Evolutionary conservation across 2,888 invertebrate genomes (phyloP).

Genomic region (Anorthoa munda): DNA sequence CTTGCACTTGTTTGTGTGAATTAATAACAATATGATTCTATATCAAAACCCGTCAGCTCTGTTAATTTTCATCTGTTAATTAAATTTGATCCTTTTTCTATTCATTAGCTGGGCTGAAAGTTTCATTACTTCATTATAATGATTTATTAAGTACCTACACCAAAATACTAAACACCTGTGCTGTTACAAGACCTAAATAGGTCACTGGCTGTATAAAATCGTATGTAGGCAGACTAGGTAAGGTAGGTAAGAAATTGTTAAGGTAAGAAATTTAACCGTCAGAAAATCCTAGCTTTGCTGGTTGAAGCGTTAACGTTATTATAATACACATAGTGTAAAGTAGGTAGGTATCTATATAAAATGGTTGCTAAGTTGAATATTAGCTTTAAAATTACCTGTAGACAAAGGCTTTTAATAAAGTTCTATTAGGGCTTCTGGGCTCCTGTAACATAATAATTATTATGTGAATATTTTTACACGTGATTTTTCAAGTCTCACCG

Average conservation of each 20-base stretch:
- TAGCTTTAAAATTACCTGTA: slow-evolving; percentile 42
- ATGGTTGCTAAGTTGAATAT: slow-evolving; percentile 47
- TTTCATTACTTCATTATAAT: not conserved
- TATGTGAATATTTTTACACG: not conserved
- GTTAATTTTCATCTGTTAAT: too few species aligned
- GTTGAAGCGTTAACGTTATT: slow-evolving; percentile 41
- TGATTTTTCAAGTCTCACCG: not conserved
- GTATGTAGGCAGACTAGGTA: slow-evolving; percentile 26
- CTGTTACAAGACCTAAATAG: slow-evolving; percentile 31
- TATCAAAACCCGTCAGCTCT: not conserved
- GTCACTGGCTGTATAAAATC: slow-evolving; percentile 28
- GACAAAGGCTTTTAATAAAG: slow-evolving; percentile 36
- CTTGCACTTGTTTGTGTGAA: too few species aligned
- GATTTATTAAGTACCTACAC: slow-evolving; percentile 1
- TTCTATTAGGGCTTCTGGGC: slow-evolving; percentile 9
- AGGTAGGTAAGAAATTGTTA: too few species aligned
- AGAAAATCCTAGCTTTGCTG: slow-evolving; percentile 49
- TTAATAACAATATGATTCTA: not conserved
- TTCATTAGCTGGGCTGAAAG: not conserved
- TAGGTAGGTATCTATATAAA: slow-evolving; percentile 10
- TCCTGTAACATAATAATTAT: slow-evolving; percentile 1
- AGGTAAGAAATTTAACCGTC: slow-evolving; percentile 37
- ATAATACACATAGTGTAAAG: slow-evolving; percentile 27
- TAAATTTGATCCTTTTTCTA: not conserved
- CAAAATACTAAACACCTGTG: not conserved